phyloP scores from a whole-genome alignment of 2,888 invertebrate species.

The Diplolepis rosae region DNA sequence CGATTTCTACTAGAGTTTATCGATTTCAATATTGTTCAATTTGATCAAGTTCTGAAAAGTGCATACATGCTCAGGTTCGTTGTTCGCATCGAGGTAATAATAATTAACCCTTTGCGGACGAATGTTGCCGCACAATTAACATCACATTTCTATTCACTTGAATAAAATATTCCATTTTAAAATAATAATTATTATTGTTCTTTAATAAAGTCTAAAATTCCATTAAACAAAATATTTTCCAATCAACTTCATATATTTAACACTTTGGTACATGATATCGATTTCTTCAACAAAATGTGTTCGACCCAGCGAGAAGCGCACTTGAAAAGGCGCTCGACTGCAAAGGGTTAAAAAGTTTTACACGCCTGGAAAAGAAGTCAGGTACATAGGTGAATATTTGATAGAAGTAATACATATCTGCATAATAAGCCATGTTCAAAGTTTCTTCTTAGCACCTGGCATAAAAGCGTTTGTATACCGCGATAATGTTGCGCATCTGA shows the following conservation, averaged over 20 bases:
- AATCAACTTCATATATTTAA: too few species aligned
- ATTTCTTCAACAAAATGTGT: too few species aligned
- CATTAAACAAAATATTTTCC: too few species aligned
- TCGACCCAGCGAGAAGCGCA: too few species aligned
- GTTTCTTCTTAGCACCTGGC: slow-evolving; percentile 29
- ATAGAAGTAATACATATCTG: slow-evolving; percentile 1
- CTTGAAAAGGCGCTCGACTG: too few species aligned
- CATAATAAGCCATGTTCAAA: slow-evolving; percentile 17
- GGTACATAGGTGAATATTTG: background rate
- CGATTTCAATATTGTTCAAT: slow-evolving; percentile 15
- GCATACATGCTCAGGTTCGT: background rate
- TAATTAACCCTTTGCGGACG: too few species aligned
- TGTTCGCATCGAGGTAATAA: background rate
- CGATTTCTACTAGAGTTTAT: background rate
- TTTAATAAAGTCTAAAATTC: too few species aligned
- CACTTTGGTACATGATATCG: too few species aligned
- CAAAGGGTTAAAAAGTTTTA: background rate
- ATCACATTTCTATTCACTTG: too few species aligned
- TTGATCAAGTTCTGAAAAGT: background rate
- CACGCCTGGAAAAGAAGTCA: background rate
- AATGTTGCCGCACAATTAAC: too few species aligned
- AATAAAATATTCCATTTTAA: too few species aligned
- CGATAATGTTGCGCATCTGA: slow-evolving; percentile 28
- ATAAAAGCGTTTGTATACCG: slow-evolving; percentile 17
- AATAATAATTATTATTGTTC: too few species aligned